A percentile compares a stretch with the other conserved stretches of the same genome.
Conservation (phyloP, 1,140 invertebrate genomes). For the Bombus polaris region DNA sequence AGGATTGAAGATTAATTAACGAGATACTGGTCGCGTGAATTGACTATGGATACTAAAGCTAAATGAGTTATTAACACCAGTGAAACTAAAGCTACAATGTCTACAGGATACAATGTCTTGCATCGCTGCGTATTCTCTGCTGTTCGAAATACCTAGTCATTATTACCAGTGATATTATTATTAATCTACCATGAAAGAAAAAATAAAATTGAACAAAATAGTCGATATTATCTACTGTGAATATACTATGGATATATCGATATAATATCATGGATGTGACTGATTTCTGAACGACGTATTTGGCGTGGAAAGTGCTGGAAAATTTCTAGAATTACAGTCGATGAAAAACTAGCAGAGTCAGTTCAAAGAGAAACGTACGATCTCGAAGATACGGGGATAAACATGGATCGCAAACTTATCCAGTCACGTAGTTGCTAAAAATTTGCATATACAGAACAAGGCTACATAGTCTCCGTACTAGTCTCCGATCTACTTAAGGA, state of each 20-base stretch:
- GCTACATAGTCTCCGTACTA: neutral
- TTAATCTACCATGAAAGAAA: neutral
- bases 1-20: slow-evolving; percentile 34
- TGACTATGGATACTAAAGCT: neutral
- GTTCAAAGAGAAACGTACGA: neutral
- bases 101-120: neutral
- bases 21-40: slow-evolving; percentile 13
- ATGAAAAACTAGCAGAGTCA: neutral
- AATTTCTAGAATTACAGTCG: neutral
- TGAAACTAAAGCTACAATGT: neutral
- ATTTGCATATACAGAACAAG: slow-evolving; percentile 14
- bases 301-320: neutral
- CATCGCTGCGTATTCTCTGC: neutral
- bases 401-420: slow-evolving; percentile 19
- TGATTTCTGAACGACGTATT: neutral
- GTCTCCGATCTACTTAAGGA: neutral
- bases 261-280: too few species aligned
- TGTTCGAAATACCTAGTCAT: neutral
- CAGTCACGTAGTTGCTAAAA: slow-evolving; percentile 15
- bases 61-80: slow-evolving; percentile 11
- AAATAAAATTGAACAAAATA: neutral
- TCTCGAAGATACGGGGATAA: slow-evolving; percentile 5
- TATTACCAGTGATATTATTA: neutral
- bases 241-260: neutral
- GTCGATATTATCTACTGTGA: neutral